Evolutionary conservation across 2,797 vertebrate species (phyloP), one percentile per base, ranked within the genome.

Genomic region (Typhlichthys eigenmanni): DNA sequence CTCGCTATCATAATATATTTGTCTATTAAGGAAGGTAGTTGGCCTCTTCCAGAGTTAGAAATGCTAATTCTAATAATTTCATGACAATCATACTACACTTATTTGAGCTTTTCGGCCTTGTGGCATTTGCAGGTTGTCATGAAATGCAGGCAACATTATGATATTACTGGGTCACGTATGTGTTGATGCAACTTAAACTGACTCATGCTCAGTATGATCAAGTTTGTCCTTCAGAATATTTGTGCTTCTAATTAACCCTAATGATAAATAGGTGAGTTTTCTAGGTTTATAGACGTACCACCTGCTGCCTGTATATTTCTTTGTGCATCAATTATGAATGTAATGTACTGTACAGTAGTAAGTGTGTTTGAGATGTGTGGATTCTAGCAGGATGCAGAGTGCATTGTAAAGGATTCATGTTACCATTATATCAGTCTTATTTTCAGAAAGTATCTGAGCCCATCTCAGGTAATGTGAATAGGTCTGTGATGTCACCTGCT

Each of bases 351-450:
- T 59, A 73, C 52, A 64, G 65, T 51, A 7, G 49, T 29, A 29
- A 4, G 47, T 52, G 32, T 90, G 77, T 80, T 81, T 47, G 48
- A 74, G 76, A 67, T 54, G n/a, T 72, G 69, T 76, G 62, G 48
- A 5, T 56, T 58, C 65, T 74, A 55, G 73, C 65, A 79, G 64
- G 68, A 72, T 71, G 64, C 64, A 49, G 63, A 71, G 72, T 82
- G 79, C 75, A 74, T 86, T 81, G 74, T 75, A 47, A 71, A 69
- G 71, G 76, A 85, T 71, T 91, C 83, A 58, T 57, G 58, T 92
- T 91, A 85, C 87, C 74, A 78, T 88, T 81, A 84, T 85, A 76
- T 75, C 71, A 70, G 76, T 84, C 88, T 71, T 66, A 72, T 84
- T 60, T 82, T 82, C 56, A 73, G 57, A 75, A 64, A 70, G 76